Evolutionary conservation across 1,140 invertebrate genomes (phyloP), one percentile per base, ranked within the genome.

Genomic region (Whitmania pigra): DNA sequence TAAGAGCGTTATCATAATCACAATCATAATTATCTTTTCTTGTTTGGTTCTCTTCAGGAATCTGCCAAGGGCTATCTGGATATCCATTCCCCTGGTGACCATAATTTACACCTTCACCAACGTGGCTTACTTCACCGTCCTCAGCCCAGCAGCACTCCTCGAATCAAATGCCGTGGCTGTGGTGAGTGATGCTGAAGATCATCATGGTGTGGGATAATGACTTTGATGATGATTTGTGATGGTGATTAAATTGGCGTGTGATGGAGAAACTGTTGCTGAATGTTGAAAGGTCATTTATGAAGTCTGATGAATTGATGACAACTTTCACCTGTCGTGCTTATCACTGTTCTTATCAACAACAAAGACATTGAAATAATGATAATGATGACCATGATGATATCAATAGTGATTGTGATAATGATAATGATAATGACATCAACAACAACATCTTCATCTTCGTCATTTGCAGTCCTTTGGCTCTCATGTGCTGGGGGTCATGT

Each of bases 111-210:
- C 92, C 20, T 80, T 95, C 9, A 90, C 92, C 1, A 96, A 96
- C 80, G 79, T 95, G 27, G 90, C 93, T 20, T 96, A 94, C 81
- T 91, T 95, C 78, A 88, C 89, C 25, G 91, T 95, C 7, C 84
- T 97, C 0, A 87, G 88, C 9, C 87, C 88, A 53, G 85, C 83
- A 0, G 88, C 94, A 80, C 89, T 97, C 20, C 77, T 96, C 1
- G 87, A 87, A 0, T 93, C 91, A 13, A 88, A 91, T 75, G 94
- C 95, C 22, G 94, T 97, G 0, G 94, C 94, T 22, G 93, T 97
- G 78, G 88, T 89, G 82, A 85, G 86, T 5, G 54, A 94, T 69
- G 67, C 3, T 49, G 29, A 31, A 40, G 53, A 22, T 15, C 6
- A 27, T 36, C 9, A 15, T 63, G 57, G 6, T 17, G 57, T 6